Base-by-base conservation (phyloP, 1,140 invertebrate species). In the Lysiphlebus fabarum region DNA sequence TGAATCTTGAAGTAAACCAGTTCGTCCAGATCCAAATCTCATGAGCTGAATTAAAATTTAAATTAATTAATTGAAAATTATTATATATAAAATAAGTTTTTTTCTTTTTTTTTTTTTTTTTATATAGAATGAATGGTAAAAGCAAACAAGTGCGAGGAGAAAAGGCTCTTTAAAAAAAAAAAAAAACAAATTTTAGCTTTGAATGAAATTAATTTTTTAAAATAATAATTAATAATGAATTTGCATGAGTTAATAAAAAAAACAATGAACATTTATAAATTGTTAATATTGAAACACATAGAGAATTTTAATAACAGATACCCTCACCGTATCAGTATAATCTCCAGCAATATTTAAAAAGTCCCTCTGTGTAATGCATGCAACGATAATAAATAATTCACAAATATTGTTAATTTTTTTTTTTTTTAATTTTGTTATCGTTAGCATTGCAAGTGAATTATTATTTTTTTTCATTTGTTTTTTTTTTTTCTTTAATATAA, bases 1-100 rank as follows among this genome's bases (percentile, higher is more conserved):
- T 0, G 87, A 87, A 72, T 89, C 87, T 71, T 88, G 84, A 14
- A 81, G 59, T 54, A 82, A 66, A 55, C 75, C 69, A 41, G 73
- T 69, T 55, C 77, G 67, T 57, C 78, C 78, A 5, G 80, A 82
- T 17, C 81, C 80, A 67, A 82, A 85, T n/a, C 74, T 66, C 74
- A 80, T 77, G 44, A 80, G 40, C 78, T 77, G 48, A 26, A 50
- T 36, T 10, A 43, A 12, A n/a, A n/a, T n/a, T n/a, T n/a, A n/a
- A n/a, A n/a, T n/a, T n/a, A n/a, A n/a, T n/a, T n/a, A n/a, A n/a
- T n/a, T n/a, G n/a, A n/a, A n/a, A n/a, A n/a, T n/a, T n/a, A n/a
- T n/a, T n/a, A n/a, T n/a, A n/a, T n/a, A n/a, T n/a, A n/a, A n/a
- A n/a, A n/a, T n/a, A n/a, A n/a, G n/a, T n/a, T n/a, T n/a, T n/a